Percentiles rank a stretch among this genome's conserved stretches.
phyloP scores from a whole-genome alignment of 2,113 vertebrate genomes.

The Thinocorus orbignyianus region DNA sequence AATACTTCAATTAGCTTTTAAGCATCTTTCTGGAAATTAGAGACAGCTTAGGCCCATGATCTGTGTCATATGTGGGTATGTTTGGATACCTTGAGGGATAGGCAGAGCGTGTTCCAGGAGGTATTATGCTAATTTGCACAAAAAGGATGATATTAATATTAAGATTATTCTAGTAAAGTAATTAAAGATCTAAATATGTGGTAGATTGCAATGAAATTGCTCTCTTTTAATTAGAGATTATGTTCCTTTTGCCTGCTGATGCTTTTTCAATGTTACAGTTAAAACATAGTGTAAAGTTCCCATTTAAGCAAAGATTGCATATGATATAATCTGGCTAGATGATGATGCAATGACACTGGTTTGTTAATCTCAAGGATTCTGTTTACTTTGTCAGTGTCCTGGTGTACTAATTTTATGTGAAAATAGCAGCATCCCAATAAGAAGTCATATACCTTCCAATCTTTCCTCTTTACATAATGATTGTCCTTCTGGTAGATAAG shows the following conservation, averaged over 20 bases:
- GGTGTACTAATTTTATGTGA: neutral
- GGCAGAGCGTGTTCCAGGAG: constrained; percentile 55
- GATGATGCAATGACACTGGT: neutral
- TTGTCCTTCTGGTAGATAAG: neutral
- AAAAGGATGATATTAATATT: constrained; percentile 63
- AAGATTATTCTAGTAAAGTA: constrained; percentile 63
- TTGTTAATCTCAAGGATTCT: neutral
- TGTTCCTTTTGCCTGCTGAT: constrained; percentile 23
- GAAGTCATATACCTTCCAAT: neutral
- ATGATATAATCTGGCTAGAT: neutral
- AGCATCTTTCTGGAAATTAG: constrained; percentile 72
- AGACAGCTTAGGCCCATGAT: constrained; percentile 45
- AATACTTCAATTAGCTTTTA: constrained; percentile 68
- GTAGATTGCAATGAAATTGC: constrained; percentile 42
- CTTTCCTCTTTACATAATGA: neutral
- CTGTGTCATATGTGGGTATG: constrained; percentile 38
- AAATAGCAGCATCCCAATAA: neutral
- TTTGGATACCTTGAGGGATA: constrained; percentile 68
- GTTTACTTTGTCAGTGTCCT: neutral
- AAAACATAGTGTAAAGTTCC: neutral
- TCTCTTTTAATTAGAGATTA: constrained; percentile 47
- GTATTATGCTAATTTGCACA: constrained; percentile 65
- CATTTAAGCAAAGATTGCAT: neutral
- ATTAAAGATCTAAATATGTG: constrained; percentile 68
- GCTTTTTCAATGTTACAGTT: constrained; percentile 21